These are phyloP conservation scores for Ips nitidus DNA, from an alignment of 1,140 invertebrate genomes.

Conservation along the genomic window DNA sequence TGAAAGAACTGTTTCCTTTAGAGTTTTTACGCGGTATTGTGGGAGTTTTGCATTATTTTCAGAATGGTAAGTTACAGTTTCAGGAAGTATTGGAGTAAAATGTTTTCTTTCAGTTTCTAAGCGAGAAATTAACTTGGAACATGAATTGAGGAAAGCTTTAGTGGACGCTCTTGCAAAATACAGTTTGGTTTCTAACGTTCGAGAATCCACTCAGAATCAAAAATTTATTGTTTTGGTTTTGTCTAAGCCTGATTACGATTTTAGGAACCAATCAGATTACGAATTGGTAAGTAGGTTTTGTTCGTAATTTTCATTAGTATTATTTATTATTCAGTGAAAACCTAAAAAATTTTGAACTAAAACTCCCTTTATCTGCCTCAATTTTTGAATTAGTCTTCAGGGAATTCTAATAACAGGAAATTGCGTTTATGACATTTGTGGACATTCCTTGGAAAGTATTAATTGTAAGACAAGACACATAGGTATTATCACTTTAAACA, in stretches of 20 bases:
- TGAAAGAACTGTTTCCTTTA: conserved; percentile 34
- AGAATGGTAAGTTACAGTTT: conserved; percentile 33
- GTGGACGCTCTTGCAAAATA: conserved; percentile 32
- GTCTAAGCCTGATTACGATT: conserved; percentile 38
- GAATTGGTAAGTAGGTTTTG: conserved; percentile 39
- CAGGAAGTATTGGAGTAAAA: not conserved
- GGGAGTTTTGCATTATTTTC: conserved; percentile 30
- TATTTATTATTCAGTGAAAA: no score
- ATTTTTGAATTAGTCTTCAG: not conserved
- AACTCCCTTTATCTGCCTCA: no score
- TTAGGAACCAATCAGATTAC: conserved; percentile 37
- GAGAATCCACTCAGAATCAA: conserved; percentile 21
- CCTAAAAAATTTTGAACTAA: no score
- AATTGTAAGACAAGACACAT: no score
- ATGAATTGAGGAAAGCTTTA: conserved; percentile 25
- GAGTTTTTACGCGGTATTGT: conserved; percentile 33
- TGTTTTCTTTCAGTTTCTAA: conserved; percentile 19
- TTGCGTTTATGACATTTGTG: not conserved
- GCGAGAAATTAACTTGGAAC: conserved; percentile 17
- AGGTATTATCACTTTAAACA: no score
- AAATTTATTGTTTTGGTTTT: conserved; percentile 38
- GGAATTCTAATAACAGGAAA: not conserved
- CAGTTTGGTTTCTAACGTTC: conserved; percentile 22
- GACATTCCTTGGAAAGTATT: conserved; percentile 1
- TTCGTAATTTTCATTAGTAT: no score